Conservation (phyloP, 2,113 vertebrate genomes). For the Perognathus longimembris region DNA sequence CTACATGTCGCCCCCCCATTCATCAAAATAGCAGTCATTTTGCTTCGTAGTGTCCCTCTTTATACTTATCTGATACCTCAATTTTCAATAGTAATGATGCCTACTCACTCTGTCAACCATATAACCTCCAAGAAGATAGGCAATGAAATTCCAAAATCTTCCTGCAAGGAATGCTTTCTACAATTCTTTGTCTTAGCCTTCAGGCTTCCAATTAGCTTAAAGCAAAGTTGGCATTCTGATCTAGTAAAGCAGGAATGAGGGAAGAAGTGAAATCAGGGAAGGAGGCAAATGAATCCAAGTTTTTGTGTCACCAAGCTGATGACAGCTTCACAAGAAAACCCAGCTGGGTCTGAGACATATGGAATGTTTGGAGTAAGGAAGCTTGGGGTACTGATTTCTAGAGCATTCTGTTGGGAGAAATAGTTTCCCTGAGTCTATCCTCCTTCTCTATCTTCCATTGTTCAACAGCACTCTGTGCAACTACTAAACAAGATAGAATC, state of each 20-base stretch:
- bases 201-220: neutral
- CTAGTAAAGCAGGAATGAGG: neutral
- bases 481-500: neutral
- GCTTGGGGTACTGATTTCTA: neutral
- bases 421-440: too few relatives aligned
- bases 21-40: neutral
- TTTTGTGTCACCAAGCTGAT: neutral
- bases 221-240: neutral
- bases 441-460: neutral
- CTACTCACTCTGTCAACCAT: neutral
- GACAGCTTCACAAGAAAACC: neutral
- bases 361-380: neutral
- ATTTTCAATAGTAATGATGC: neutral
- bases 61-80: neutral
- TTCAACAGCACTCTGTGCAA: neutral
- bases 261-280: neutral
- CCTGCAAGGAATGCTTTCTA: neutral
- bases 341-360: neutral
- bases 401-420: neutral
- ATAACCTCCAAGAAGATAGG: neutral
- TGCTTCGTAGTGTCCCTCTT: neutral
- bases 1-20: fast-evolving
- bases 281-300: neutral
- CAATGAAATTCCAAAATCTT: neutral
- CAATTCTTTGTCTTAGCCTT: neutral